Evolutionary conservation across 2,888 invertebrate species (phyloP).

Genomic region (Chloroclysta siterata): DNA sequence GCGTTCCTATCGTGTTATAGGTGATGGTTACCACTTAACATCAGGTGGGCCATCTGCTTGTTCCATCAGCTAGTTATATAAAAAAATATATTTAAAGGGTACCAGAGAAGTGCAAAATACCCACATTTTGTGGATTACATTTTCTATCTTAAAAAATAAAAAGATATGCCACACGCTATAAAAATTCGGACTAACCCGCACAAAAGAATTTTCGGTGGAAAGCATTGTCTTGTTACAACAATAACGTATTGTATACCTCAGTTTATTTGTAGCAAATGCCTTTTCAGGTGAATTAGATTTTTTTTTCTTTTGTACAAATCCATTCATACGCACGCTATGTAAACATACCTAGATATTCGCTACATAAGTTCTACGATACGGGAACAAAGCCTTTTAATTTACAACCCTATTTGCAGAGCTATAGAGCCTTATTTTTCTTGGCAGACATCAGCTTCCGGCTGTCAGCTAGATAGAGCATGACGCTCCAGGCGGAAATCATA

Average conservation of each 20-base stretch:
- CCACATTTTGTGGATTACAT: not conserved
- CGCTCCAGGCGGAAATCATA: not conserved
- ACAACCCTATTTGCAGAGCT: not conserved
- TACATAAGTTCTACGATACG: not conserved
- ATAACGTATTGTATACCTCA: constrained; percentile 47
- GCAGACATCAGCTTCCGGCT: not conserved
- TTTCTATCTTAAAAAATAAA: not conserved
- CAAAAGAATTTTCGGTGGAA: constrained; percentile 41
- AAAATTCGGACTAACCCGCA: constrained; percentile 29
- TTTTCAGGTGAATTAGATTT: constrained; percentile 52
- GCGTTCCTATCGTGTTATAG: too few relatives aligned
- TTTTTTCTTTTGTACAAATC: constrained; percentile 44
- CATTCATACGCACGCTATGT: constrained; percentile 39
- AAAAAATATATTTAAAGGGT: not conserved
- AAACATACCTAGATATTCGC: not conserved
- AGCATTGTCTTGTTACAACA: constrained; percentile 61
- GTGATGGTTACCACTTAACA: too few relatives aligned
- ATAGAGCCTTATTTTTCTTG: not conserved
- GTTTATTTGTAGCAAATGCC: constrained; percentile 54
- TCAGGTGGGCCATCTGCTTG: too few relatives aligned
- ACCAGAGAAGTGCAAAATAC: too few relatives aligned
- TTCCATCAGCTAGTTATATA: too few relatives aligned
- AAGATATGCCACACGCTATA: constrained; percentile 10
- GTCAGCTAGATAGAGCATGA: not conserved
- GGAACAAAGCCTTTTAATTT: not conserved